phyloP scores from a whole-genome alignment of 35 echinoderm and acorn worm species.

The Acanthaster planci region DNA sequence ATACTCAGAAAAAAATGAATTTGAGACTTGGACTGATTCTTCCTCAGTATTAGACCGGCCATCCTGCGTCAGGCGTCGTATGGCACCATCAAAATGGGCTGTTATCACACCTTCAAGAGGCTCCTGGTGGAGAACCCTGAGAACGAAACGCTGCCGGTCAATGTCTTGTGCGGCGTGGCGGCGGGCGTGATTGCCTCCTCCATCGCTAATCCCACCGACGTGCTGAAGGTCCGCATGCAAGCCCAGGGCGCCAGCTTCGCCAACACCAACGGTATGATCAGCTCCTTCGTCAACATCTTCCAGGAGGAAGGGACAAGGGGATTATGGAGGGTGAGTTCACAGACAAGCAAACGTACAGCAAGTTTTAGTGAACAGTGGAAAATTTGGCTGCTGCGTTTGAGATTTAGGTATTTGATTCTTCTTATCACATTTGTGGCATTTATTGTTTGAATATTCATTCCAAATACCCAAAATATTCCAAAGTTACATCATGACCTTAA shows the following conservation, averaged over 20 bases:
- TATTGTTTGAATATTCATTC: no score
- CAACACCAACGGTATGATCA: slow-evolving; percentile 78
- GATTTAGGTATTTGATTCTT: no score
- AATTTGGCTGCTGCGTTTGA: no score
- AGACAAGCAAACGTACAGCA: no score
- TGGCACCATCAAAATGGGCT: slow-evolving; percentile 97
- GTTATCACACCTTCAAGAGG: slow-evolving; percentile 96
- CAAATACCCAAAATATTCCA: no score
- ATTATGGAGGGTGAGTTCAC: slow-evolving; percentile 87
- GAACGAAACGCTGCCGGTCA: slow-evolving; percentile 81
- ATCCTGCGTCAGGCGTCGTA: slow-evolving; percentile 89
- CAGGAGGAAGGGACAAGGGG: slow-evolving; percentile 94
- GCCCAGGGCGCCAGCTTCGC: slow-evolving; percentile 86
- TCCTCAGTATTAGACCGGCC: slow-evolving; percentile 79
- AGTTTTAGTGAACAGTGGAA: no score
- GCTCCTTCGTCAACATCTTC: slow-evolving; percentile 90
- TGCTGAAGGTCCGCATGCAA: slow-evolving; percentile 98
- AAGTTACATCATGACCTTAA: no score
- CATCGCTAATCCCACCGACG: slow-evolving; percentile 95
- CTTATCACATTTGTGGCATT: no score
- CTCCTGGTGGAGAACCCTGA: slow-evolving; percentile 82
- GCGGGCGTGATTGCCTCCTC: slow-evolving; percentile 85
- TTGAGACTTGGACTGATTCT: not conserved
- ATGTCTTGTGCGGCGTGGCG: slow-evolving; percentile 85
- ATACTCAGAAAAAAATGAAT: no score